Evolutionary conservation across 2,113 vertebrate species (phyloP).

Genomic region (Albula goreensis): DNA sequence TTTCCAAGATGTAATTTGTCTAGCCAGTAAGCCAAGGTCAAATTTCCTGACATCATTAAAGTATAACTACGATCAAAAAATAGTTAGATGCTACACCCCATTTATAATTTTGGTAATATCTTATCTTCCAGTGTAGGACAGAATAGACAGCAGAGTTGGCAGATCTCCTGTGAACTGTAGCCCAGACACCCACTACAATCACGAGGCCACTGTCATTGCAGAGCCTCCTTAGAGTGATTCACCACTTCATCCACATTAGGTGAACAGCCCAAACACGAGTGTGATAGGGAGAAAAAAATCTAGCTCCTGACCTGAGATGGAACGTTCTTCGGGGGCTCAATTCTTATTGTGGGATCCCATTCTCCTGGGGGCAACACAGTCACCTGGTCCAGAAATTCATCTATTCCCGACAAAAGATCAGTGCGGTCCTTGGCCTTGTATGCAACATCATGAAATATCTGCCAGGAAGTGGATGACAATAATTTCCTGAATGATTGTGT

Average conservation of each 20-base stretch:
- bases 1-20: background rate
- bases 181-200: background rate
- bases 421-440: slow-evolving; percentile 95
- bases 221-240: background rate
- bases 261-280: background rate
- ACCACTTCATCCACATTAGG: background rate
- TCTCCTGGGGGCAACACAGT: slow-evolving; percentile 93
- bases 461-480: background rate
- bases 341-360: slow-evolving; percentile 95
- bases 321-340: slow-evolving; percentile 93
- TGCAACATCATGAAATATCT: slow-evolving; percentile 96
- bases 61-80: too few relatives aligned
- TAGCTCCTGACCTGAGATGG: slow-evolving; percentile 83
- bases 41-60: too few relatives aligned
- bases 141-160: too few relatives aligned
- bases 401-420: slow-evolving; percentile 91
- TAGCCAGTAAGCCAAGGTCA: too few relatives aligned
- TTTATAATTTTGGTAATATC: background rate
- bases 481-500: background rate
- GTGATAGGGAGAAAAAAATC: background rate
- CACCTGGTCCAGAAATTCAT: slow-evolving; percentile 96
- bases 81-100: background rate
- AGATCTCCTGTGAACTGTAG: too few relatives aligned
- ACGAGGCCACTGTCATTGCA: background rate
- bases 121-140: background rate